Conservation (phyloP, 2,888 invertebrate genomes). For the Alloscopus bannaensis region DNA sequence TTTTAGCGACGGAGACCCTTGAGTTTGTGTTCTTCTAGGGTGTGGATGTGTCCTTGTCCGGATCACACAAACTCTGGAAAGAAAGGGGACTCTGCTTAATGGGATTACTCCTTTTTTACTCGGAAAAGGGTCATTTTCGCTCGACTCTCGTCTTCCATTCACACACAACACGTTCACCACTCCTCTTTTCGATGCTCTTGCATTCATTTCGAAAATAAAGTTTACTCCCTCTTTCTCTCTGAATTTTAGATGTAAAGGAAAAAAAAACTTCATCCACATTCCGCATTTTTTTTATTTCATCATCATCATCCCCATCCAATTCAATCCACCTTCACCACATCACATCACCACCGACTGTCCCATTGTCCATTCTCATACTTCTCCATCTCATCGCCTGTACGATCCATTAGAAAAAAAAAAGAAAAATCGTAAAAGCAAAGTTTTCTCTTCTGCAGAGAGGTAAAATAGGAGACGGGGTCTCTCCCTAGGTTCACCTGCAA, state of each 20-base stretch:
- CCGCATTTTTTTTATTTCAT: neutral
- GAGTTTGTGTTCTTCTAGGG: too few species aligned
- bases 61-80: too few species aligned
- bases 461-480: too few species aligned
- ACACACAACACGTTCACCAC: too few species aligned
- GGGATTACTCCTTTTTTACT: conserved; percentile 25
- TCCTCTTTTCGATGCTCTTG: too few species aligned
- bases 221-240: too few species aligned
- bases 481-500: too few species aligned
- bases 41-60: too few species aligned
- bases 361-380: neutral
- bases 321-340: neutral
- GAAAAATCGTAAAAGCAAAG: neutral
- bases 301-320: neutral
- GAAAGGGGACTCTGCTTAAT: conserved; percentile 10
- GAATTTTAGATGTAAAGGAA: neutral
- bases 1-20: too few species aligned
- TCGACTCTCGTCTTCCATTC: neutral
- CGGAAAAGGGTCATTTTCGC: neutral
- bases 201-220: too few species aligned
- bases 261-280: neutral
- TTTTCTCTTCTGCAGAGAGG: too few species aligned
- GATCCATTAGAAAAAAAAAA: neutral
- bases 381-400: neutral
- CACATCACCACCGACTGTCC: too few species aligned